Conservation (phyloP, 2,113 vertebrate genomes). For the Misgurnus anguillicaudatus region DNA sequence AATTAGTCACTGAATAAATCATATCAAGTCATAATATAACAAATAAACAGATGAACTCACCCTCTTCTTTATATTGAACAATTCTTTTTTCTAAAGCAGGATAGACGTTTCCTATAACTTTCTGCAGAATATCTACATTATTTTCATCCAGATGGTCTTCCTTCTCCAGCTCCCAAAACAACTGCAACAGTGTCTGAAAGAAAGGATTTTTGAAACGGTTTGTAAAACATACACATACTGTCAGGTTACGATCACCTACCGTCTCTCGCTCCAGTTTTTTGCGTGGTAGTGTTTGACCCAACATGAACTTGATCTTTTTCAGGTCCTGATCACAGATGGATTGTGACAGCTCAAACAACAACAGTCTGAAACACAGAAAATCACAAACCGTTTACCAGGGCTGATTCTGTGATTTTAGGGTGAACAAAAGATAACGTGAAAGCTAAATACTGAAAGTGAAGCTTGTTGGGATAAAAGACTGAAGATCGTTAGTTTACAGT, state of each 20-base stretch:
- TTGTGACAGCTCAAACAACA: slow-evolving; percentile 69
- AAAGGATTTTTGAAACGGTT: background rate
- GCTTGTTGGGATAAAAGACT: background rate
- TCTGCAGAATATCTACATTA: slow-evolving; percentile 59
- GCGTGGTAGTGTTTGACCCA: slow-evolving; percentile 43
- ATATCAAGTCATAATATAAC: background rate
- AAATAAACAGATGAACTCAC: slow-evolving; percentile 46
- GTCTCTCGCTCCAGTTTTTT: slow-evolving; percentile 53
- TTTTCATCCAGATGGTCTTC: slow-evolving; percentile 50
- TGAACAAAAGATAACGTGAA: background rate
- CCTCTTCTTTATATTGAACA: slow-evolving; percentile 49
- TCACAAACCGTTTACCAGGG: background rate
- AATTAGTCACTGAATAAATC: background rate
- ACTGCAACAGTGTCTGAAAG: slow-evolving; percentile 66
- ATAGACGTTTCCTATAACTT: slow-evolving; percentile 32
- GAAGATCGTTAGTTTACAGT: background rate
- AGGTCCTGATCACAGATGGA: slow-evolving; percentile 57
- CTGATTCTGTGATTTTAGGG: too few species aligned
- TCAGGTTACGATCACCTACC: slow-evolving; percentile 55
- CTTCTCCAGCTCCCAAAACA: slow-evolving; percentile 72
- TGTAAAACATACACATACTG: background rate
- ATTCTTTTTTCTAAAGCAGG: slow-evolving; percentile 63
- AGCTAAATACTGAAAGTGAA: background rate
- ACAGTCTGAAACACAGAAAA: slow-evolving; percentile 59
- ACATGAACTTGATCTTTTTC: slow-evolving; percentile 65